Conservation (phyloP, 2,888 invertebrate genomes). For the Leptura quadrifasciata region DNA sequence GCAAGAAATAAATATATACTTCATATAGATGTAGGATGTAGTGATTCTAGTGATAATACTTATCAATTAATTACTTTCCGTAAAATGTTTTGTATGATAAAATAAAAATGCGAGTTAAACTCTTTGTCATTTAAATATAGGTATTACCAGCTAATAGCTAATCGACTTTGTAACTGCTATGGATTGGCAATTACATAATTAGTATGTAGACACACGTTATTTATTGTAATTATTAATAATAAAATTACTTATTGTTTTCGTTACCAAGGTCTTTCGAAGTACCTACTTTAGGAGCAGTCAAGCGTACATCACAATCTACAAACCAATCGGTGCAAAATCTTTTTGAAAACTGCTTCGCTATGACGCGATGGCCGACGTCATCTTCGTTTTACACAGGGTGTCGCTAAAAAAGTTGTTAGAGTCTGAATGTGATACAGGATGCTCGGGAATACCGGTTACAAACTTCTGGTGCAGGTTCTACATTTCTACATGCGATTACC, state of each 20-base stretch:
- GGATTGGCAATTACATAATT: slow-evolving; percentile 14
- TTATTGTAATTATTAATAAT: slow-evolving; percentile 31
- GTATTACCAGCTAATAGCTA: background rate
- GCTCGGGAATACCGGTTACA: no score
- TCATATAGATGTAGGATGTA: no score
- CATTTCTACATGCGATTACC: no score
- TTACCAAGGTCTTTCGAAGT: slow-evolving; percentile 37
- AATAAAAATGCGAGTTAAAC: background rate
- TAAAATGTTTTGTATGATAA: no score
- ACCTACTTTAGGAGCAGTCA: slow-evolving; percentile 30
- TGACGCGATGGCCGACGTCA: background rate
- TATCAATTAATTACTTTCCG: no score
- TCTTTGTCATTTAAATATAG: background rate
- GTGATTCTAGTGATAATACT: no score
- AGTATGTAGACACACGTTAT: slow-evolving; percentile 32
- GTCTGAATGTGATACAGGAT: no score
- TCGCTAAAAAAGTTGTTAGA: no score
- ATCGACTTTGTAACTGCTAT: slow-evolving; percentile 3
- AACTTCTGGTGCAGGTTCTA: no score
- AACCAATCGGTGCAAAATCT: background rate
- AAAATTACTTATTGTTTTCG: slow-evolving; percentile 40
- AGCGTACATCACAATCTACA: slow-evolving; percentile 9
- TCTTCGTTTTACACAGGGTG: no score
- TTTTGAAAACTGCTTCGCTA: background rate
- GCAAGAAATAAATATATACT: no score